Percentiles rank a stretch among this genome's conserved stretches.
Evolutionary conservation across 2,113 vertebrate genomes (phyloP).

Genomic region (Nettapus auritus): DNA sequence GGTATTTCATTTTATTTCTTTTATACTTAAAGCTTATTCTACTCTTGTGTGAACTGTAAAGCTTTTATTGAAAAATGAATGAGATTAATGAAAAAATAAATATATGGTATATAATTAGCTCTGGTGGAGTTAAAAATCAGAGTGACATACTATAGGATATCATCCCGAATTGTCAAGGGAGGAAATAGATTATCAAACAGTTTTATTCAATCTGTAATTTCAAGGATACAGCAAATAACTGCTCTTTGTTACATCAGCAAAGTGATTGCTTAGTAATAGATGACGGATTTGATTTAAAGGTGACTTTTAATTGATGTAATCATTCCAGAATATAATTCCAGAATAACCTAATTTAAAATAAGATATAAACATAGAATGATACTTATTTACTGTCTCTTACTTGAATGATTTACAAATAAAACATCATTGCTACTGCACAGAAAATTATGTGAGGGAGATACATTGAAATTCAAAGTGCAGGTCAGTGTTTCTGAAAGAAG

Average conservation of each 20-base stretch:
- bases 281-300: neutral
- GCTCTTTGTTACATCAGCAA: neutral
- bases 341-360: neutral
- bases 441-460: neutral
- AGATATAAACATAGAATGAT: neutral
- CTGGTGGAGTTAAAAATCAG: neutral
- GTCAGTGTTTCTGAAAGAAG: neutral
- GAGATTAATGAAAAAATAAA: neutral
- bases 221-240: neutral
- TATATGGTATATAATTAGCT: neutral
- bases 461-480: neutral
- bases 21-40: conserved; percentile 23
- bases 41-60: conserved; percentile 28
- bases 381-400: neutral
- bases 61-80: conserved; percentile 21
- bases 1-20: conserved; percentile 49
- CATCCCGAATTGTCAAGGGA: neutral
- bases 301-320: neutral
- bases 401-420: neutral
- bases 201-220: neutral
- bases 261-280: neutral
- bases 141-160: neutral
- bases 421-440: neutral
- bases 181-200: neutral
- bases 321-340: neutral